phyloP scores from a whole-genome alignment of 2,113 vertebrate species.

The Andinoacara biseriatus region DNA sequence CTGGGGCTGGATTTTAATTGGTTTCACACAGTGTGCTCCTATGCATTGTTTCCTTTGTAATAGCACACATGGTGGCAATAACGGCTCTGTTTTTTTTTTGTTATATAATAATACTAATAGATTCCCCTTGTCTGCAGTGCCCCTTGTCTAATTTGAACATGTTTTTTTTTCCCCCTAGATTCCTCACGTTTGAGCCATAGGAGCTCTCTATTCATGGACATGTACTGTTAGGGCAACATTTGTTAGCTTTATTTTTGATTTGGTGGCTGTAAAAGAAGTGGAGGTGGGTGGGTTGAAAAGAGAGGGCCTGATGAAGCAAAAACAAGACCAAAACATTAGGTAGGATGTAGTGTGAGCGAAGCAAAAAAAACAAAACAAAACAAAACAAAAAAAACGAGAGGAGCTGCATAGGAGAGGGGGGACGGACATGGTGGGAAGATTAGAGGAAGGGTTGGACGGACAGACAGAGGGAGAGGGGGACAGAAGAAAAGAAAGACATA shows the following conservation, averaged over 20 bases:
- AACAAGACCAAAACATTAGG: constrained; percentile 50
- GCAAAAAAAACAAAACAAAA: neutral
- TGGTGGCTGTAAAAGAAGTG: constrained; percentile 31
- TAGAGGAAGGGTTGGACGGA: constrained; percentile 59
- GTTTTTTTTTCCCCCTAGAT: constrained; percentile 15
- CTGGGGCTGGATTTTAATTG: constrained; percentile 74
- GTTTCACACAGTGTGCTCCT: constrained; percentile 66
- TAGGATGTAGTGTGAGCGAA: constrained; percentile 31
- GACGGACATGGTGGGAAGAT: constrained; percentile 57
- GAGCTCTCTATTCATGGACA: constrained; percentile 21
- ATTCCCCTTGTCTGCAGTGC: constrained; percentile 50
- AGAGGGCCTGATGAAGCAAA: constrained; percentile 45
- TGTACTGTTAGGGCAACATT: constrained; percentile 52
- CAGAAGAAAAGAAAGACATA: constrained; percentile 54
- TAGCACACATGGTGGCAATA: constrained; percentile 64
- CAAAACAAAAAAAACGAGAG: constrained; percentile 35
- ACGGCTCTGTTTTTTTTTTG: constrained; percentile 57
- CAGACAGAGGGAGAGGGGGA: constrained; percentile 41
- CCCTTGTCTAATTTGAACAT: constrained; percentile 66
- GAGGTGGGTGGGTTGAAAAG: constrained; percentile 14
- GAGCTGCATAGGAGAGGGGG: constrained; percentile 35
- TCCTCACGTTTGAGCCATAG: constrained; percentile 14
- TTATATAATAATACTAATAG: constrained; percentile 76
- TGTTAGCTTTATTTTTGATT: constrained; percentile 70
- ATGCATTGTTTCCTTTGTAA: constrained; percentile 74